phyloP scores from a whole-genome alignment of 2,797 vertebrate genomes.

The Phalloptychus januarius region DNA sequence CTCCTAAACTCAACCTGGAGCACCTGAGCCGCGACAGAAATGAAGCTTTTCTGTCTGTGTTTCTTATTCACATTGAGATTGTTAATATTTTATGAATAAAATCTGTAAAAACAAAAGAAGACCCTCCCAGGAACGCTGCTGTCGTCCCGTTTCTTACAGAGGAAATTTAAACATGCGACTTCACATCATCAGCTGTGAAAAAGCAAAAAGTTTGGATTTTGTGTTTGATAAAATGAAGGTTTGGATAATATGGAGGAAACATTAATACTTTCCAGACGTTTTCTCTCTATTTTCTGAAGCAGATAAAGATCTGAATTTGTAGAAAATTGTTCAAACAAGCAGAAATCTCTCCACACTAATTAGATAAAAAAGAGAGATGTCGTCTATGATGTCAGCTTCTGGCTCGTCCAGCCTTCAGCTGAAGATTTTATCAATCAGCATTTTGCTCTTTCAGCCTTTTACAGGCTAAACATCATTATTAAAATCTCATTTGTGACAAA shows the following conservation, averaged over 20 bases:
- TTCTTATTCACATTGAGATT: background rate
- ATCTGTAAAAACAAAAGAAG: background rate
- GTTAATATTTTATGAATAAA: background rate
- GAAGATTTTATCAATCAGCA: background rate
- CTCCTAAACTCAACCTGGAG: background rate
- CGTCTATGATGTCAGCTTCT: background rate
- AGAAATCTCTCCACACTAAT: background rate
- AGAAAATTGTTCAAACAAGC: slow-evolving; percentile 1
- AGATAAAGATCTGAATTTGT: background rate
- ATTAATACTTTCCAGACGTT: background rate
- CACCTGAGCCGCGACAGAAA: background rate
- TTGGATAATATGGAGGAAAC: background rate
- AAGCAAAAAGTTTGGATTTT: background rate
- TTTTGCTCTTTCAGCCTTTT: background rate
- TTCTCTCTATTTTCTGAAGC: background rate
- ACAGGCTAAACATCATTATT: background rate
- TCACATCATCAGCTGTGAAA: background rate
- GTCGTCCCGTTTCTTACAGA: background rate
- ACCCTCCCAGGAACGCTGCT: background rate
- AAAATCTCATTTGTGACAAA: background rate
- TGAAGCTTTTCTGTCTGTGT: background rate
- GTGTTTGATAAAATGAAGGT: background rate
- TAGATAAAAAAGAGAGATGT: background rate
- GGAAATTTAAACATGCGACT: background rate
- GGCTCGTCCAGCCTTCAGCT: background rate